Evolutionary conservation across 2,888 invertebrate genomes (phyloP).

Genomic region (Sesamia inferens): DNA sequence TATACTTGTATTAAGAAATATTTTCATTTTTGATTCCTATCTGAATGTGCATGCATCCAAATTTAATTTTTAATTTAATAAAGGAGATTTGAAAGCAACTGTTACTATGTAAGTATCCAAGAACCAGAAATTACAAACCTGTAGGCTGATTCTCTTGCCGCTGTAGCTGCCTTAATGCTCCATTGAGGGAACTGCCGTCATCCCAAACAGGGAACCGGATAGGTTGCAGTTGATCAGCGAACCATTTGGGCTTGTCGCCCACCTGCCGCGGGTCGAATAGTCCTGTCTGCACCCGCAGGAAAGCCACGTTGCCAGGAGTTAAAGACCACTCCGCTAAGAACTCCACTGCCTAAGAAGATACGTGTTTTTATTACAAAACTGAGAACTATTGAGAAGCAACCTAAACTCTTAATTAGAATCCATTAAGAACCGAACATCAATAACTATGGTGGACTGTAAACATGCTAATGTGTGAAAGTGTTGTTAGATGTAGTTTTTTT

Average conservation of each 20-base stretch:
- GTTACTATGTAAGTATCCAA: background rate
- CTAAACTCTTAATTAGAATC: background rate
- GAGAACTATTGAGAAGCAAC: background rate
- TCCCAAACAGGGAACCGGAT: slow-evolving; percentile 98
- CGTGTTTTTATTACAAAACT: slow-evolving; percentile 3
- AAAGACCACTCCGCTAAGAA: slow-evolving; percentile 99
- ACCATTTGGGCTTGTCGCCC: slow-evolving; percentile 99
- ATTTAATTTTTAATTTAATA: background rate
- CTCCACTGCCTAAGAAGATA: slow-evolving; percentile 95
- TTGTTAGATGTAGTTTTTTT: background rate
- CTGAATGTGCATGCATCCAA: background rate
- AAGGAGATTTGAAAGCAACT: background rate
- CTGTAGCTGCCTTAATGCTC: slow-evolving; percentile 93
- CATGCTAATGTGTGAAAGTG: slow-evolving; percentile 76
- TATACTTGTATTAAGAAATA: background rate
- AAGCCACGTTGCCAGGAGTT: slow-evolving; percentile 99
- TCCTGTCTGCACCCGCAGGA: slow-evolving; percentile 98
- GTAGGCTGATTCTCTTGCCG: slow-evolving; percentile 95
- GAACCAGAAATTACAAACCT: slow-evolving; percentile 75
- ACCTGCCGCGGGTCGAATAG: slow-evolving; percentile 98
- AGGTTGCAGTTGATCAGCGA: slow-evolving; percentile 95
- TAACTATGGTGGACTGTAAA: slow-evolving; percentile 97
- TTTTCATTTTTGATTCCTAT: background rate
- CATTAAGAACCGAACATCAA: slow-evolving; percentile 93
- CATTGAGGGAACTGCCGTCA: slow-evolving; percentile 94